These are phyloP conservation scores for Cryptotis parvus DNA, from an alignment of 2,113 vertebrate species.

Conservation along the genomic window DNA sequence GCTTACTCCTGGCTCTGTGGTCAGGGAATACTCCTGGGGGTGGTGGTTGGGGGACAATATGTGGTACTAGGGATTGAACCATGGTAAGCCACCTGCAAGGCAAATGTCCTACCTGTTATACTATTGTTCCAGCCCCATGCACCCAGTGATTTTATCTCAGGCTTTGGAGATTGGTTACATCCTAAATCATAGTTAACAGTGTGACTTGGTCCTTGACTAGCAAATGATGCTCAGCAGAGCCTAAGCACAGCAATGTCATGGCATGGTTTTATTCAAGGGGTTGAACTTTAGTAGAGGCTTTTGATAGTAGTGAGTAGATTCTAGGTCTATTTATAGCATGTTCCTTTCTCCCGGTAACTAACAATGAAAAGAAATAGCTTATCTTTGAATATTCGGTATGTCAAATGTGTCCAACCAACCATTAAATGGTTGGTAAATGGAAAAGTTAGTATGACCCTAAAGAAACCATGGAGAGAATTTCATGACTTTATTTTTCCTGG, in stretches of 20 bases:
- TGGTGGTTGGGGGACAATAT: too few species aligned
- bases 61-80: too few species aligned
- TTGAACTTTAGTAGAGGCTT: not conserved
- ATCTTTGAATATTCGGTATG: not conserved
- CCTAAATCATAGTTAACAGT: not conserved
- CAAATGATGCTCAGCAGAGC: too few species aligned
- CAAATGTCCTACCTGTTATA: too few species aligned
- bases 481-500: too few species aligned
- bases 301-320: not conserved
- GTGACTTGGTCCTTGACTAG: too few species aligned
- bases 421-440: too few species aligned
- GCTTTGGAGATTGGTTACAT: not conserved
- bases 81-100: too few species aligned
- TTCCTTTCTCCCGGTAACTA: not conserved
- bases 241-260: too few species aligned
- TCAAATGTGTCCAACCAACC: not conserved
- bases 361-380: not conserved
- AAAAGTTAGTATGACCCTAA: not conserved
- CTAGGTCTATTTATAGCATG: not conserved
- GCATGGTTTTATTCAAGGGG: not conserved
- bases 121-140: too few species aligned
- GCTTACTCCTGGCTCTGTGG: too few species aligned
- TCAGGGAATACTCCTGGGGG: too few species aligned
- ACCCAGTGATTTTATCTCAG: not conserved
- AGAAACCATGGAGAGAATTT: not conserved